Conservation (phyloP, 2,888 invertebrate genomes). For the Helleia helle region DNA sequence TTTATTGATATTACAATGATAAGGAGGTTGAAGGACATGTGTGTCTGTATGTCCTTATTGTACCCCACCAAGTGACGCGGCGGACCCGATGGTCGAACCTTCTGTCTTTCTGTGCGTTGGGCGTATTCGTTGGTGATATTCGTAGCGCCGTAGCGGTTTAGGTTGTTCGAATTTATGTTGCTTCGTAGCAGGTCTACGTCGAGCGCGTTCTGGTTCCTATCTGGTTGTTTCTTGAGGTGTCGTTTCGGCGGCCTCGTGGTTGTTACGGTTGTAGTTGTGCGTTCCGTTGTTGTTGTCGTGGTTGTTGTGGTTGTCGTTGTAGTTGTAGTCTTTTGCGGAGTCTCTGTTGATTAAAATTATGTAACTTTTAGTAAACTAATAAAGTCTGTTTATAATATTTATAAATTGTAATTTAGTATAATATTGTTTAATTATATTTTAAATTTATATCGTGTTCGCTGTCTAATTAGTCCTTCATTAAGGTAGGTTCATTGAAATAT, state of each 20-base stretch:
- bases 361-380: background rate
- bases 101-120: conserved; percentile 56
- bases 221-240: conserved; percentile 52
- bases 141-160: conserved; percentile 36
- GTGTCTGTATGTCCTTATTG: conserved; percentile 26
- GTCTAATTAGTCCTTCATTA: too few relatives aligned
- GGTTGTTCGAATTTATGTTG: conserved; percentile 53
- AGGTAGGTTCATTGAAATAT: too few relatives aligned
- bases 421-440: too few relatives aligned
- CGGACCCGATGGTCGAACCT: conserved; percentile 58
- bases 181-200: conserved; percentile 50
- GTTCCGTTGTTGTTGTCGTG: conserved; percentile 42
- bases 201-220: conserved; percentile 50
- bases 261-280: conserved; percentile 35
- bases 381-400: background rate
- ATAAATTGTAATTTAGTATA: too few relatives aligned
- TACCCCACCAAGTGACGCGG: conserved; percentile 49
- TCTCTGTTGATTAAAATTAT: conserved; percentile 45
- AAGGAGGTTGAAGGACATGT: conserved; percentile 11
- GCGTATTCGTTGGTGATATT: conserved; percentile 55
- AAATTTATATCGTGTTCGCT: too few relatives aligned
- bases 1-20: conserved; percentile 12
- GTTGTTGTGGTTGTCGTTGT: conserved; percentile 59
- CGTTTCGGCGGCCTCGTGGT: conserved; percentile 54
- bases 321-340: conserved; percentile 54